These are phyloP conservation scores for Callospermophilus lateralis DNA, from an alignment of 2,113 vertebrate genomes.

Conservation along the genomic window DNA sequence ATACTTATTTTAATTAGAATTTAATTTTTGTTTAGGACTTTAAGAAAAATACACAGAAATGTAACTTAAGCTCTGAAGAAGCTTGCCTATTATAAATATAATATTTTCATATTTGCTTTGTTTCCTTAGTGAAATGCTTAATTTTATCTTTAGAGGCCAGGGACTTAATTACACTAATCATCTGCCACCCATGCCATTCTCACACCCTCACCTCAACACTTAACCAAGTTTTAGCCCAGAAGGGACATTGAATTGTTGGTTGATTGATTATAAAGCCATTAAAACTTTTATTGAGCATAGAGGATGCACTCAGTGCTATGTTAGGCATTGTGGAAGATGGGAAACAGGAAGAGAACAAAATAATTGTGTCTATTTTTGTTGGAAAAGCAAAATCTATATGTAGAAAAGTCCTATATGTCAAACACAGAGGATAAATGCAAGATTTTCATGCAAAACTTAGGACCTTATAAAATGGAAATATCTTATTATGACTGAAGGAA, in stretches of 20 bases:
- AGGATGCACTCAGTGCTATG: background rate
- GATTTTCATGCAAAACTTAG: background rate
- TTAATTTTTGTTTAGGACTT: constrained; percentile 28
- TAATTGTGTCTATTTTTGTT: background rate
- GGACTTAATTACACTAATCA: background rate
- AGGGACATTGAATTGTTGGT: background rate
- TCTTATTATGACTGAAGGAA: constrained; percentile 23
- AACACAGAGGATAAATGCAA: background rate
- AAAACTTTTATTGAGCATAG: background rate
- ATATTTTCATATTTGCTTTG: background rate
- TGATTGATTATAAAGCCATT: background rate
- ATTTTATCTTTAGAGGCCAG: background rate
- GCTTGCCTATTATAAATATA: background rate
- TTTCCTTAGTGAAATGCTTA: constrained; percentile 8
- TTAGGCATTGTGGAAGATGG: background rate
- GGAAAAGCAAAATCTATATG: constrained; percentile 13
- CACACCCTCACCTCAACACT: background rate
- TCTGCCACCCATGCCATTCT: background rate
- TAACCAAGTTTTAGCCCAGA: constrained; percentile 12
- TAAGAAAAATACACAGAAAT: background rate
- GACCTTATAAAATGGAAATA: background rate
- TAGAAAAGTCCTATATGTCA: background rate
- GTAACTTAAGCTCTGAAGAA: background rate
- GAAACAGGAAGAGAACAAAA: constrained; percentile 21
- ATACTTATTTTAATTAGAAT: constrained; percentile 42